Base-by-base conservation (phyloP, 2,888 invertebrate genomes). In the Archaeoteleia sp. region DNA sequence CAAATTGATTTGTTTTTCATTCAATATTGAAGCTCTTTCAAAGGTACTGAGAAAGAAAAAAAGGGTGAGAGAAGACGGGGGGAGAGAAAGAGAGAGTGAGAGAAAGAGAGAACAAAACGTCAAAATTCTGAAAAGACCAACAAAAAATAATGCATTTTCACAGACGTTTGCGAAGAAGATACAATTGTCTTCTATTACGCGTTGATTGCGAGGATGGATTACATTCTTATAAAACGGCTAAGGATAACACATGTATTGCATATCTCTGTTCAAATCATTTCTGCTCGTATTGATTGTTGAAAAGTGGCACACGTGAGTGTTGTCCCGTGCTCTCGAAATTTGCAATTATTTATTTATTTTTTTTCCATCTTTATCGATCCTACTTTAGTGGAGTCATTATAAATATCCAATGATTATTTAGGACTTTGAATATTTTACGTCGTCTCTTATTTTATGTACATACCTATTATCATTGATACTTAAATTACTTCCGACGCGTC, bases 401-500 rank as follows among this genome's bases (percentile, higher is more conserved):
- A 79, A 79, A 80, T 82, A 83, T 80, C 81, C 79, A 81, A 81
- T 79, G 78, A 79, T 82, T 82, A 82, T 75, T 80, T 79, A 79
- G 78, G 76, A 70, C 77, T 78, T 75, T 78, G 79, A 77, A 76
- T 81, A 74, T 71, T 79, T 80, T 79, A 81, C 76, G 79, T 79
- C 75, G 75, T 78, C 74, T 74, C 77, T 80, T 79, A 80, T 71
- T 82, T 80, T 83, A 82, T 68, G 49, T 84, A 83, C 83, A 84
- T 76, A 76, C 73, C 74, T 67, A 77, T 77, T 76, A 79, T 78
- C 78, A 80, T 73, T 75, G 76, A 76, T 78, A 75, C 78, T 78
- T 78, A 78, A 78, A 72, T 78, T 78, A 78, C 76, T 72, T 74
- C 72, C 74, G 72, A 72, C 73, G 74, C 65, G 35, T 74, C 63